Evolutionary conservation across 53 echinoderm and acorn worm species (phyloP).

Genomic region (Paelopatides confundens): DNA sequence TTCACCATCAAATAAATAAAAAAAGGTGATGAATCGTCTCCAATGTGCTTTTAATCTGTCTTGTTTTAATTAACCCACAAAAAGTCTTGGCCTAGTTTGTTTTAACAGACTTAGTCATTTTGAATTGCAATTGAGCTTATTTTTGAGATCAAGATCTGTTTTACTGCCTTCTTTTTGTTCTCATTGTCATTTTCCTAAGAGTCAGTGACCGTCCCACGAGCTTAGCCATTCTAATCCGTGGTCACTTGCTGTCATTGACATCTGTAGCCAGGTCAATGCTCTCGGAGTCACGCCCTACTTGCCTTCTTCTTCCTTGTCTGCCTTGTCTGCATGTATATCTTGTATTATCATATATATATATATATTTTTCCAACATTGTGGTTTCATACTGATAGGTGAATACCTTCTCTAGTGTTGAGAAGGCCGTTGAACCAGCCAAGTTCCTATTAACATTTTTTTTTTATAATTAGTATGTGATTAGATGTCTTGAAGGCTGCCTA

Average conservation of each 20-base stretch:
- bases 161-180: too few relatives aligned
- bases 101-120: too few relatives aligned
- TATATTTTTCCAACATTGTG: background rate
- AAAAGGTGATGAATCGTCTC: too few relatives aligned
- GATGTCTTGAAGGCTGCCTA: conserved; percentile 18
- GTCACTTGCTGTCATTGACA: conserved; percentile 2
- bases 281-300: conserved; percentile 32
- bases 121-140: too few relatives aligned
- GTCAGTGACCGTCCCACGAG: conserved; percentile 24
- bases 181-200: background rate
- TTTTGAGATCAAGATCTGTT: too few relatives aligned
- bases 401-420: background rate
- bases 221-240: background rate
- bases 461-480: conserved; percentile 17
- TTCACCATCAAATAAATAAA: too few relatives aligned
- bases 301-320: background rate
- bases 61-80: background rate
- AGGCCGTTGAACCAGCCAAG: conserved; percentile 36
- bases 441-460: background rate
- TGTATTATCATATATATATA: background rate
- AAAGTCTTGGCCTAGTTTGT: too few relatives aligned
- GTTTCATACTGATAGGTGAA: background rate
- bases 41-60: background rate
- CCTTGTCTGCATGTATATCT: background rate
- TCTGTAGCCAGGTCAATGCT: conserved; percentile 21